Percentiles rank a stretch among this genome's conserved stretches.
Conservation (phyloP, 2,113 vertebrate genomes). For the Meles meles region DNA sequence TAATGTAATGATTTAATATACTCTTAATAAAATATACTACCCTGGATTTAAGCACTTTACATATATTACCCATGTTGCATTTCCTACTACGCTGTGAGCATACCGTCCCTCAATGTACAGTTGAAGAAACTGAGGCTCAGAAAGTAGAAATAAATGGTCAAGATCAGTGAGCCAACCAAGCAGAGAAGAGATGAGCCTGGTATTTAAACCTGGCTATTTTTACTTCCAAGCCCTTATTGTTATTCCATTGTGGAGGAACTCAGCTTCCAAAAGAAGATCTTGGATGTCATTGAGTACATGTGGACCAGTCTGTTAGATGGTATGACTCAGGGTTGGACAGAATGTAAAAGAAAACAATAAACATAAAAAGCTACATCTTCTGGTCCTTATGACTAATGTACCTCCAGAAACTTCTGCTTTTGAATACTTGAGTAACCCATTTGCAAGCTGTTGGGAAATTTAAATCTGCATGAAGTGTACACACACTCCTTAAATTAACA, state of each 20-base stretch:
- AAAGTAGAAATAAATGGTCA: not conserved
- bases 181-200: not conserved
- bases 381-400: slow-evolving; percentile 10
- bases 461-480: not conserved
- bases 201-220: not conserved
- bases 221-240: not conserved
- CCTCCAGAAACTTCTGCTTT: slow-evolving; percentile 29
- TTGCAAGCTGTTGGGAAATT: slow-evolving; percentile 60
- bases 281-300: rapidly evolving
- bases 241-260: not conserved
- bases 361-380: not conserved
- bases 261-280: not conserved
- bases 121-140: not conserved
- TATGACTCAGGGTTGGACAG: not conserved
- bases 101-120: not conserved
- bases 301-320: not conserved
- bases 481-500: slow-evolving; percentile 29
- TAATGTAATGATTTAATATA: not conserved
- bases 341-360: slow-evolving; percentile 41
- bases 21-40: not conserved
- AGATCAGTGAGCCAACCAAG: not conserved
- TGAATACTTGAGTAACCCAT: slow-evolving; percentile 14
- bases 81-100: not conserved
- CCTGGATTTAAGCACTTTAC: not conserved
- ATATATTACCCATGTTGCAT: not conserved